These are phyloP conservation scores for Mastacembelus armatus DNA, from an alignment of 2,797 vertebrate species.

Conservation along the genomic window DNA sequence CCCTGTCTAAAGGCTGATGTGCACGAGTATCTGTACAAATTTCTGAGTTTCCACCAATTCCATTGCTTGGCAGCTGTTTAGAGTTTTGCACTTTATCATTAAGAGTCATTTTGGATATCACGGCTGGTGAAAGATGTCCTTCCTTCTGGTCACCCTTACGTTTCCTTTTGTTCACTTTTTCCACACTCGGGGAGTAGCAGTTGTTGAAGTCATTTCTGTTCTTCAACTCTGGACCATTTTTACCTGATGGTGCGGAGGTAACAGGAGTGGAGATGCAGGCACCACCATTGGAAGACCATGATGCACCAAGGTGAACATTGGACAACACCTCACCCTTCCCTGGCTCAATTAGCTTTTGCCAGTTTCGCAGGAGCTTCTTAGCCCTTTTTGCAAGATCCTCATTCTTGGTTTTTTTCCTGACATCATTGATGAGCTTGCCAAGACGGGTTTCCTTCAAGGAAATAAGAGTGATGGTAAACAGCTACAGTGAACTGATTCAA, in stretches of 20 bases:
- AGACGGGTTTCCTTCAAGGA: constrained; percentile 91
- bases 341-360: constrained; percentile 94
- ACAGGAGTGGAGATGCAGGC: constrained; percentile 76
- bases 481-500: background rate
- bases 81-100: constrained; percentile 84
- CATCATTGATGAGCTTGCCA: constrained; percentile 95
- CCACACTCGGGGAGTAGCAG: constrained; percentile 80
- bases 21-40: constrained; percentile 76
- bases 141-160: constrained; percentile 85
- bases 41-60: constrained; percentile 84
- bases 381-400: constrained; percentile 94
- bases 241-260: constrained; percentile 65
- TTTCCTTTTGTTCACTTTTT: constrained; percentile 85
- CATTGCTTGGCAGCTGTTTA: constrained; percentile 85
- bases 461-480: constrained; percentile 24
- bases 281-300: constrained; percentile 84
- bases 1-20: constrained; percentile 74
- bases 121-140: constrained; percentile 81
- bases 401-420: constrained; percentile 94
- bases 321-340: constrained; percentile 84
- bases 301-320: constrained; percentile 80
- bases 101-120: constrained; percentile 83
- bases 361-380: constrained; percentile 92
- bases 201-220: constrained; percentile 90
- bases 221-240: constrained; percentile 86